Percentiles rank a stretch among this genome's conserved stretches.
Conservation (phyloP, 2,797 vertebrate genomes). For the Chelmon rostratus region DNA sequence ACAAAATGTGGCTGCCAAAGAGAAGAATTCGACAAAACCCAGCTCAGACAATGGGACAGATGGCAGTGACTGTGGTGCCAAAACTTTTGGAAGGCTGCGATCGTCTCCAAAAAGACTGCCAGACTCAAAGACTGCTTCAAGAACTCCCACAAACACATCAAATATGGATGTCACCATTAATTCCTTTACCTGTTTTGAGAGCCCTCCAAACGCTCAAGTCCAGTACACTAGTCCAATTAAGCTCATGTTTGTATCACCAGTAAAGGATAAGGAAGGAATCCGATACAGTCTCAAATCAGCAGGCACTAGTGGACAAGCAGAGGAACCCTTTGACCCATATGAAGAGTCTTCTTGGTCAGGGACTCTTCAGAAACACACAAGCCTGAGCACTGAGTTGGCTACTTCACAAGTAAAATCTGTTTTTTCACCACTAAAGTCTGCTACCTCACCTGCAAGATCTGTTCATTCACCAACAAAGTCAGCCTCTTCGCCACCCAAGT, state of each 20-base stretch:
- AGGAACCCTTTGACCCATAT: conserved; percentile 84
- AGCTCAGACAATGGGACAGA: conserved; percentile 46
- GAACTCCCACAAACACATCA: conserved; percentile 26
- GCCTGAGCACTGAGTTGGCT: conserved; percentile 38
- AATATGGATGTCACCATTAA: conserved; percentile 16
- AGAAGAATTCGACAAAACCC: conserved; percentile 41
- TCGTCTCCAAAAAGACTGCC: conserved; percentile 66
- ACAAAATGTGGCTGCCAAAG: conserved; percentile 39
- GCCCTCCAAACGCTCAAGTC: conserved; percentile 58
- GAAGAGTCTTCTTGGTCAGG: conserved; percentile 81
- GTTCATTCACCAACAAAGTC: conserved; percentile 41
- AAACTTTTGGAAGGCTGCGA: conserved; percentile 49
- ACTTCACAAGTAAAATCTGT: conserved; percentile 39
- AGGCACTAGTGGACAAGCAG: conserved; percentile 76
- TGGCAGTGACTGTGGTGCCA: conserved; percentile 29
- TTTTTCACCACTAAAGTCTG: conserved; percentile 61
- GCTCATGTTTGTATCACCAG: conserved; percentile 95
- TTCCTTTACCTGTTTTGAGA: conserved; percentile 51
- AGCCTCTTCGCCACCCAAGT: conserved; percentile 24
- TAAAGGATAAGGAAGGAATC: conserved; percentile 90
- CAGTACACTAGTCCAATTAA: conserved; percentile 95
- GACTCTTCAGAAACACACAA: conserved; percentile 72
- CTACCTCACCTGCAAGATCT: conserved; percentile 49
- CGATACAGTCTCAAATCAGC: conserved; percentile 94
- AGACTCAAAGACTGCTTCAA: conserved; percentile 29